These are phyloP conservation scores for Hippocampus barbouri DNA, from an alignment of 2,113 vertebrate species.

Conservation along the genomic window DNA sequence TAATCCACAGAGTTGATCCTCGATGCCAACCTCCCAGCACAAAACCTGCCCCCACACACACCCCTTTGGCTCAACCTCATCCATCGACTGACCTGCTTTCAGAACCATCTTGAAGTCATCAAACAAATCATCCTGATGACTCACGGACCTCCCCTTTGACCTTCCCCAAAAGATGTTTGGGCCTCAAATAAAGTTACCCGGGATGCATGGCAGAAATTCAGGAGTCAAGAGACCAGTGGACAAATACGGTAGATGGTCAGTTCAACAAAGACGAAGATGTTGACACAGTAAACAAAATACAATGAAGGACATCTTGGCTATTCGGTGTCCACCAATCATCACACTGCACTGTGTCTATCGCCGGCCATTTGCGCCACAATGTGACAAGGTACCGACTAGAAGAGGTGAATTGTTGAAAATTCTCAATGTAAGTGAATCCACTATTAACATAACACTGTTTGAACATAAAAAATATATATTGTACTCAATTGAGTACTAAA, in stretches of 20 bases:
- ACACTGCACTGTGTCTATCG: not conserved
- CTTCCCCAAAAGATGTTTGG: not conserved
- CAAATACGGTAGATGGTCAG: not conserved
- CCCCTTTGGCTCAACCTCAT: not conserved
- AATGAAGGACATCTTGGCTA: not conserved
- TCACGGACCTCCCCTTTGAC: not conserved
- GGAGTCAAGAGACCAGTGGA: not conserved
- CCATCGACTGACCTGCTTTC: not conserved
- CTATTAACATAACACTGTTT: too few relatives aligned
- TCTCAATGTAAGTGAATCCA: too few relatives aligned
- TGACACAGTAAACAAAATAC: not conserved
- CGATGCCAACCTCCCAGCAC: not conserved
- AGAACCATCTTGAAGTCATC: not conserved
- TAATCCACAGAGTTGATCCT: not conserved
- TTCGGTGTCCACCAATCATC: not conserved
- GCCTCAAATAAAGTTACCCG: conserved; percentile 4
- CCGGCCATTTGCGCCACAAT: too few relatives aligned
- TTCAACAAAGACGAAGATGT: not conserved
- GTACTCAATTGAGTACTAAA: too few relatives aligned
- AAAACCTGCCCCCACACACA: not conserved
- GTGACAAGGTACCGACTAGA: too few relatives aligned
- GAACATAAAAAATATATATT: too few relatives aligned
- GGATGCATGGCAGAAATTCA: conserved; percentile 2
- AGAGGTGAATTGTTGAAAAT: too few relatives aligned
- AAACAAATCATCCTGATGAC: not conserved